Evolutionary conservation across 2,888 invertebrate species (phyloP).

Genomic region (Nomada fabriciana): DNA sequence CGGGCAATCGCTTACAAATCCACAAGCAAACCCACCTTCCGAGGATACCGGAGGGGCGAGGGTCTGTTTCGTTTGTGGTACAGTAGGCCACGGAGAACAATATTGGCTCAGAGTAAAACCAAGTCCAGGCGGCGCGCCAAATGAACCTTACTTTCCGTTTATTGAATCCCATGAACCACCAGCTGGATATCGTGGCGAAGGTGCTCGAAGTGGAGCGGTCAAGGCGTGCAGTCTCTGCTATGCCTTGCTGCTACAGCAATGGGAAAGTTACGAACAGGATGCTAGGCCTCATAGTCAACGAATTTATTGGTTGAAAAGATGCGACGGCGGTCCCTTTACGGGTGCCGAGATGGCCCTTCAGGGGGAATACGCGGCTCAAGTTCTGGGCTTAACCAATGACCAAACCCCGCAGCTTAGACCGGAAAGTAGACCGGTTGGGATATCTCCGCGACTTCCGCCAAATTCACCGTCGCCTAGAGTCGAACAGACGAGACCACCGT

Average conservation of each 20-base stretch:
- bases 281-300: constrained; percentile 94
- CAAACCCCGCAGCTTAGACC: constrained; percentile 73
- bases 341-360: constrained; percentile 95
- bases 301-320: constrained; percentile 96
- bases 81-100: constrained; percentile 87
- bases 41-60: constrained; percentile 75
- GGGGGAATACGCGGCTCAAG: constrained; percentile 96
- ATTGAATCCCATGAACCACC: constrained; percentile 95
- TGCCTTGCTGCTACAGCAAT: constrained; percentile 94
- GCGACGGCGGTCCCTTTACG: constrained; percentile 95
- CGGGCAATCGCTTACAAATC: constrained; percentile 77
- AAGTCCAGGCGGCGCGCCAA: constrained; percentile 87
- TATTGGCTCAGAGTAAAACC: constrained; percentile 88
- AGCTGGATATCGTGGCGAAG: constrained; percentile 88
- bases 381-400: constrained; percentile 91
- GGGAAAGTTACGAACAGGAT: constrained; percentile 95
- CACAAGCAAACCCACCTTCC: constrained; percentile 70
- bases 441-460: constrained; percentile 80
- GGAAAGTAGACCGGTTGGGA: constrained; percentile 77
- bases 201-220: constrained; percentile 85
- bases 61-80: constrained; percentile 91
- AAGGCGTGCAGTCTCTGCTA: constrained; percentile 94
- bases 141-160: constrained; percentile 96
- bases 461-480: constrained; percentile 79
- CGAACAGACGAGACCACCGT: constrained; percentile 79